Base-by-base conservation (phyloP, 2,888 invertebrate genomes). In the Hirudinaria manillensis region DNA sequence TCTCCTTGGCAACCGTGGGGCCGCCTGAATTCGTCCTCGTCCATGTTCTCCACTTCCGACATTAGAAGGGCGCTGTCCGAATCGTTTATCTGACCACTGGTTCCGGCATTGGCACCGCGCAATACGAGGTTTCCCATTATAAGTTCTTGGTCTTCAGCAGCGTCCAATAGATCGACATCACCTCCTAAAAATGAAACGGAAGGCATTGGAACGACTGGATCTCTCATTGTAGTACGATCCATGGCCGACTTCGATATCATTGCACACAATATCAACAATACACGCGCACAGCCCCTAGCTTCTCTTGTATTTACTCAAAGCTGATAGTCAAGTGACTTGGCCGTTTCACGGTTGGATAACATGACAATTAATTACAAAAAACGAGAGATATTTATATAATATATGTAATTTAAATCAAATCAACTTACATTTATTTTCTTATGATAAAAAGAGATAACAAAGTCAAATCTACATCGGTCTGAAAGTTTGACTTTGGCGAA, bases 61-160 rank as follows among this genome's bases (percentile, higher is more conserved):
- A 72, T 36, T 16, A 73, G 55, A 21, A 76, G 56, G 7, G 76
- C 36, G n/a, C 65, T 56, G n/a, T 68, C 72, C 1, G 73, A 76
- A 55, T 72, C 72, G 32, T 73, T 70, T 21, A 51, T 19, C 24
- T 6, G 61, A 61, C 10, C 19, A 29, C 3, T 61, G 61, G 24
- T 10, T 61, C 61, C 29, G 61, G 19, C 21, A 4, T 16, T n/a
- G 7, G 61, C 1, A 10, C 61, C 61, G 61, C 29, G 13, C 24
- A 61, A 6, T 2, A 61, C 61, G 61, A 61, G 61, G 29, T 61
- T 61, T 6, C 61, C 61, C 61, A 61, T 61, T 61, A 61, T 61
- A 24, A 61, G 61, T 61, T 61, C 61, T n/a, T 61, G 61, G 61
- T 61, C 61, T 24, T 61, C 61, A 1, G 61, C 61, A 27, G 29